Percentiles rank a stretch among this genome's conserved stretches.
Evolutionary conservation across 2,797 vertebrate genomes (phyloP).

Genomic region (Scomberomorus guttatus): DNA sequence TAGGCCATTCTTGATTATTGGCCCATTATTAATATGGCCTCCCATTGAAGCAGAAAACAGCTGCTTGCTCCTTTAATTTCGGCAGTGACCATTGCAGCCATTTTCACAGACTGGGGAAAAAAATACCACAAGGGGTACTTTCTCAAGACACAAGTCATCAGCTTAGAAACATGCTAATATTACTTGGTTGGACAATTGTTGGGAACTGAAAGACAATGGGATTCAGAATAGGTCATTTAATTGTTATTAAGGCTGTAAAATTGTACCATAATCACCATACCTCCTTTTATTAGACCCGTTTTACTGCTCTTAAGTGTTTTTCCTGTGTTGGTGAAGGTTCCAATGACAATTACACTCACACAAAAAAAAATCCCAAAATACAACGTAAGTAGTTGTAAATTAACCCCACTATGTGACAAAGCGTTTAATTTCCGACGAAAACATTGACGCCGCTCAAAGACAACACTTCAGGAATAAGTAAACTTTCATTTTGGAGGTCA

Average conservation of each 20-base stretch:
- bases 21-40: slow-evolving; percentile 40
- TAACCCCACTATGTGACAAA: background rate
- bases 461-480: background rate
- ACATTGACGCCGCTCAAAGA: background rate
- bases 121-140: background rate
- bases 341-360: too few relatives aligned
- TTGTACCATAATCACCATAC: background rate
- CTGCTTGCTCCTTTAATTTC: background rate
- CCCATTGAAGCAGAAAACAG: slow-evolving; percentile 9
- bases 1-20: slow-evolving; percentile 32
- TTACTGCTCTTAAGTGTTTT: background rate
- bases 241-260: background rate
- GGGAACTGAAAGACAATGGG: background rate
- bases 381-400: background rate
- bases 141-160: background rate
- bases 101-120: background rate
- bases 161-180: background rate
- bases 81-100: background rate
- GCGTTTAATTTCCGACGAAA: background rate
- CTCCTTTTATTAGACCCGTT: background rate
- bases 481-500: background rate
- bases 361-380: background rate
- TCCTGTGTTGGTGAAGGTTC: background rate
- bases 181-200: background rate
- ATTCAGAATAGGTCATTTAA: background rate